Base-by-base conservation (phyloP, 2,113 vertebrate species). In the Oenanthe melanoleuca region DNA sequence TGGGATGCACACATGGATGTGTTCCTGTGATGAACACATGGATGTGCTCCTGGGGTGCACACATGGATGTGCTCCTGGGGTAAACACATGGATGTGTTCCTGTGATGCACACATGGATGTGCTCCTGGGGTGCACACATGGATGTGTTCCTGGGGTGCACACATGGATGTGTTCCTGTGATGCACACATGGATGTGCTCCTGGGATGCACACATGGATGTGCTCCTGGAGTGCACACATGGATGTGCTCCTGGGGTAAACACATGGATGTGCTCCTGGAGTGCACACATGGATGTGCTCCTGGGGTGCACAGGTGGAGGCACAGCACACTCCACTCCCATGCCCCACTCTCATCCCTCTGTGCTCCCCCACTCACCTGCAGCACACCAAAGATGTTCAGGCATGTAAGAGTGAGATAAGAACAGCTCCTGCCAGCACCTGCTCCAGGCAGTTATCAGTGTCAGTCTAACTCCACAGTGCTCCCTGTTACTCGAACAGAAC, bases 391-490 rank as follows among this genome's bases (percentile, higher is more conserved):
- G 75, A 84, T 47, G 33, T 87, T 70, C 64, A 45, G 82, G 81
- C 80, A 34, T 33, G 78, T 70, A 80, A 47, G 66, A 28, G 66
- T 1, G 17, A 84, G 75, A 65, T 42, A 66, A 92, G 91, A 80
- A 82, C 80, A 88, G 72, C 49, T 77, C 86, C 92, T 8, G 40
- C 90, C 57, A 85, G 66, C n/a, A 6, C 57, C 64, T 57, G 78
- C 92, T 86, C 77, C 86, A 86, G 89, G 92, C 86, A 96, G 75
- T 29, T 47, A 87, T 92, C 92, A 86, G 8, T 52, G 34, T 90
- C 94, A 91, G 31, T 90, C 93, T 88, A 80, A 75, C 93, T 95
- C 70, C 71, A 74, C 5, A 24, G 73, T 91, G 83, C 93, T 19
- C 80, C 4, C 56, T 80, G 37, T 31, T 75, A 47, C 87, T 88